phyloP scores from a whole-genome alignment of 2,888 invertebrate species.

The Synanthedon tipuliformis region DNA sequence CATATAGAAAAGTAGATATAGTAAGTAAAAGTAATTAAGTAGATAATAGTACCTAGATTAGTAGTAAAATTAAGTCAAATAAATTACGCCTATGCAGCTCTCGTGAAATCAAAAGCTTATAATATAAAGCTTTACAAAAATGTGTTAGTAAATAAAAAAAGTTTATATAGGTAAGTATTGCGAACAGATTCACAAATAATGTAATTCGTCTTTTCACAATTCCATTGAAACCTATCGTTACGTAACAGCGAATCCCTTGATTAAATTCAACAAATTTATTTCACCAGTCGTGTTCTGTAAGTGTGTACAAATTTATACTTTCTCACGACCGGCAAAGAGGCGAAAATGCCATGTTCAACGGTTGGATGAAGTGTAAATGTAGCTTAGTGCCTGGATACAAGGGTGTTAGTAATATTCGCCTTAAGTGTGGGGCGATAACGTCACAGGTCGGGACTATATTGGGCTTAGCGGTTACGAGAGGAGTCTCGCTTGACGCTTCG shows the following conservation, averaged over 20 bases:
- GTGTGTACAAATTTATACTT: neutral
- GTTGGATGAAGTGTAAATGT: neutral
- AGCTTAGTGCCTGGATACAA: conserved; percentile 9
- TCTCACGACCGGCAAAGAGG: neutral
- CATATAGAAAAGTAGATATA: no score
- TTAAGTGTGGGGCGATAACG: conserved; percentile 46
- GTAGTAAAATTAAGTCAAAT: no score
- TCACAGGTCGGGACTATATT: conserved; percentile 43
- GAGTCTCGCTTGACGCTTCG: conserved; percentile 57
- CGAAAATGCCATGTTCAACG: neutral
- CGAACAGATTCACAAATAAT: neutral
- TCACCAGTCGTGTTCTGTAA: neutral
- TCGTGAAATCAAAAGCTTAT: no score
- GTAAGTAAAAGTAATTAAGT: no score
- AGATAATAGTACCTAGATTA: no score
- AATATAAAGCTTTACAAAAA: no score
- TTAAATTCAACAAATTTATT: conserved; percentile 12
- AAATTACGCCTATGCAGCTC: no score
- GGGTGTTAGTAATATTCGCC: conserved; percentile 14
- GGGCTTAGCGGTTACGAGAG: conserved; percentile 55
- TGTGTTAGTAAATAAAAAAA: no score
- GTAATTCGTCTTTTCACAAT: conserved; percentile 14
- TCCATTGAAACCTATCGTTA: conserved; percentile 33
- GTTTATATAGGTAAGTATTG: no score
- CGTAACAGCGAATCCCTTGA: conserved; percentile 36